phyloP scores from a whole-genome alignment of 2,797 vertebrate genomes.

The Cichlasoma orientale region DNA sequence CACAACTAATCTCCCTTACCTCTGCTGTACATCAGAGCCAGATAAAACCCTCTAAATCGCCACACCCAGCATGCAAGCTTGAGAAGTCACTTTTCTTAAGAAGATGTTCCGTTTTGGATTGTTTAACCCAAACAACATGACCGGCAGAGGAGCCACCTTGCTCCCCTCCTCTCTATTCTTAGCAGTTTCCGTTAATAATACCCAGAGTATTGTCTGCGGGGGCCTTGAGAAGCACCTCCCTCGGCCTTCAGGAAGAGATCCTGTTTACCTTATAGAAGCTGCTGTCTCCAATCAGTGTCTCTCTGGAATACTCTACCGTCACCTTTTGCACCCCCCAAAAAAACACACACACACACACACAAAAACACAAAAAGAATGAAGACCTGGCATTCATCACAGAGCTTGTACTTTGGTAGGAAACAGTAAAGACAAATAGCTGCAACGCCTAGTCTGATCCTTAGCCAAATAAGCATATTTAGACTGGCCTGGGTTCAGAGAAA shows the following conservation, averaged over 20 bases:
- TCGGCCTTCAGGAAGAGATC: slow-evolving; percentile 82
- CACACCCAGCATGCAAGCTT: slow-evolving; percentile 64
- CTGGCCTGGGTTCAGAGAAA: slow-evolving; percentile 52
- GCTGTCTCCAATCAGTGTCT: slow-evolving; percentile 81
- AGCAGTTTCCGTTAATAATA: slow-evolving; percentile 84
- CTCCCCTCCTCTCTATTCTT: slow-evolving; percentile 84
- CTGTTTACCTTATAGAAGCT: slow-evolving; percentile 82
- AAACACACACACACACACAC: slow-evolving; percentile 25
- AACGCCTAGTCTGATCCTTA: slow-evolving; percentile 48
- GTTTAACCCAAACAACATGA: slow-evolving; percentile 74
- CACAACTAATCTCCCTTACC: slow-evolving; percentile 11
- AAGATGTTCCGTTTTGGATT: slow-evolving; percentile 78
- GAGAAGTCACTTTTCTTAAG: slow-evolving; percentile 66
- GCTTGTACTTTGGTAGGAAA: slow-evolving; percentile 72
- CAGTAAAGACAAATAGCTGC: slow-evolving; percentile 57
- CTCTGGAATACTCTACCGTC: slow-evolving; percentile 70
- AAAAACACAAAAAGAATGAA: slow-evolving; percentile 34
- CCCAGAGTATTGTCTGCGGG: slow-evolving; percentile 83
- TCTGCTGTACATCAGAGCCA: slow-evolving; percentile 25
- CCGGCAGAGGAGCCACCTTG: slow-evolving; percentile 74
- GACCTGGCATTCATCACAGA: slow-evolving; percentile 68
- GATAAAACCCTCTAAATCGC: slow-evolving; percentile 46
- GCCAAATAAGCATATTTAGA: slow-evolving; percentile 46
- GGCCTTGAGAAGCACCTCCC: slow-evolving; percentile 81
- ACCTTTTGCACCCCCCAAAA: slow-evolving; percentile 61